Evolutionary conservation across 2,888 invertebrate species (phyloP), one percentile per base, ranked within the genome.

Genomic region (Himalopsyche kuldschensis): DNA sequence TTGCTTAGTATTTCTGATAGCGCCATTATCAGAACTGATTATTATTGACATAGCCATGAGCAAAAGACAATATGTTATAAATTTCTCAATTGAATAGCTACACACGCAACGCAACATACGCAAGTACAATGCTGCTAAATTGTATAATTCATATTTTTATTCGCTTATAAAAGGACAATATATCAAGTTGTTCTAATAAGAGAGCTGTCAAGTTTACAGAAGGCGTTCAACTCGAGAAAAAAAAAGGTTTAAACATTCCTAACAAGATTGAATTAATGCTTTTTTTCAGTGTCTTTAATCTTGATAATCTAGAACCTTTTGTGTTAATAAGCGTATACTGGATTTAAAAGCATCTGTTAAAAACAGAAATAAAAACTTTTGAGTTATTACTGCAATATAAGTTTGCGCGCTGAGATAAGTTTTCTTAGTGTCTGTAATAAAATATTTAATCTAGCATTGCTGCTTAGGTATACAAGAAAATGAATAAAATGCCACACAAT

Each of bases 211-310:
- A 55, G 55, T 15, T 55, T 8, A 6, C 55, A 55, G 55, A 24
- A 24, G 55, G 6, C 24, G 55, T 55, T 55, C 20, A 55, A 55
- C 55, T 55, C 3, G 24, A 55, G 55, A 55, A 55, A 55, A 48
- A 55, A 5, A 55, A 55, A 55, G 55, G 20, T 20, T 55, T 55
- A 55, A 55, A n/a, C 55, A 55, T 55, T 81, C 24, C 30, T 77
- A 82, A 63, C 69, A 79, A 79, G 82, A 82, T 79, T 79, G 79
- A 82, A 79, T 82, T 82, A 79, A 46, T 75, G 41, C n/a, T 79
- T 79, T 82, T 82, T 79, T 78, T 82, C 82, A 82, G 75, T 77
- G 20, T 55, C 55, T 82, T 46, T 77, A 78, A 35, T 63, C 69
- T 48, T 75, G 63, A 63, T 69, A 79, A 79, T 24, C 77, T 82